Evolutionary conservation across 2,797 vertebrate genomes (phyloP).

Genomic region (Ptychadena robeensis): DNA sequence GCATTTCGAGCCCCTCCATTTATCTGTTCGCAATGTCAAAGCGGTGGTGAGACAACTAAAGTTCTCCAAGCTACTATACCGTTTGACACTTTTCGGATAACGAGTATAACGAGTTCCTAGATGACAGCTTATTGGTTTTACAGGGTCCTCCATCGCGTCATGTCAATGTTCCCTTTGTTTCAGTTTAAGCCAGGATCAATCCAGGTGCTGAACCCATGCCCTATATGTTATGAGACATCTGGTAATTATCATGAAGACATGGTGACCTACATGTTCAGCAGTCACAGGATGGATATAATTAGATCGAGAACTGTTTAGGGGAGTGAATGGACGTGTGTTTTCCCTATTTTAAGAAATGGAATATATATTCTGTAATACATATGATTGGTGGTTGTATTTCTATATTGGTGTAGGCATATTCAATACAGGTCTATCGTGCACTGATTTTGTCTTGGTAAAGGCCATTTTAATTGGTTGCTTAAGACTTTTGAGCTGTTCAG

Average conservation of each 20-base stretch:
- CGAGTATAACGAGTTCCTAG: not conserved
- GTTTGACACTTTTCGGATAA: not conserved
- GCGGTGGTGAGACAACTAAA: too few species aligned
- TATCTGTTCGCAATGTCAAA: not conserved
- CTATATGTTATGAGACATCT: conserved; percentile 50
- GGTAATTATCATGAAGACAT: conserved; percentile 49
- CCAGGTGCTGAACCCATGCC: conserved; percentile 43
- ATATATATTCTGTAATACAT: not conserved
- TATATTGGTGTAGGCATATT: not conserved
- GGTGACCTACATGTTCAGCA: conserved; percentile 54
- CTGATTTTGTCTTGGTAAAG: too few species aligned
- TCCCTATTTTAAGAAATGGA: too few species aligned
- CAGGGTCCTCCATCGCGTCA: conserved; percentile 16
- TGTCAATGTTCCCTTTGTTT: conserved; percentile 36
- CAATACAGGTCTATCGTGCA: too few species aligned
- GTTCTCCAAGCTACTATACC: not conserved
- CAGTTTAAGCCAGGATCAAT: conserved; percentile 29
- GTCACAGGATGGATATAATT: conserved; percentile 13
- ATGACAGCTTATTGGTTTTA: conserved; percentile 30
- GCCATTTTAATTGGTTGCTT: too few species aligned
- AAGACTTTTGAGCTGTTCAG: too few species aligned
- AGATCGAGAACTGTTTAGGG: not conserved
- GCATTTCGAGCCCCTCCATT: not conserved
- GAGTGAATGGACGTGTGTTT: conserved; percentile 2
- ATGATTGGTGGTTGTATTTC: not conserved